phyloP scores from a whole-genome alignment of 2,888 invertebrate species.

The Cheilosia grossa region DNA sequence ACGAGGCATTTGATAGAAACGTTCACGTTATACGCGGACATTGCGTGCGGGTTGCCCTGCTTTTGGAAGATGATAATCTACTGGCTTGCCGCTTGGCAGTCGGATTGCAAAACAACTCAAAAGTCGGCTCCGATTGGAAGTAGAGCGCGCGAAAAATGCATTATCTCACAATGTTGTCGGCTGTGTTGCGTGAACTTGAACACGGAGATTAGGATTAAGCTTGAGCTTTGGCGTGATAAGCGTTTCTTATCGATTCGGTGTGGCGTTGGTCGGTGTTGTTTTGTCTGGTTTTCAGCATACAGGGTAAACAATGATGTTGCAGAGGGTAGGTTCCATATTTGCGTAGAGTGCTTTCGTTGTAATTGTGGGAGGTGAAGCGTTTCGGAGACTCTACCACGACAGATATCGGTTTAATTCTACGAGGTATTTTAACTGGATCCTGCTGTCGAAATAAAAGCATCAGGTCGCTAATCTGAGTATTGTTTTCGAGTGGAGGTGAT shows the following conservation, averaged over 20 bases:
- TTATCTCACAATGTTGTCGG: conserved; percentile 36
- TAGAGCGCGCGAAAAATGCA: conserved; percentile 65
- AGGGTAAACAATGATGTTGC: too few species aligned
- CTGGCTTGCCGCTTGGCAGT: conserved; percentile 35
- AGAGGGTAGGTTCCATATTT: too few species aligned
- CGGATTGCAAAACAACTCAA: conserved; percentile 58
- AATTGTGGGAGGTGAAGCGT: too few species aligned
- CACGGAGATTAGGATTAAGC: conserved; percentile 51
- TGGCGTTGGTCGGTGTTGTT: neutral
- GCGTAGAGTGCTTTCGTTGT: too few species aligned
- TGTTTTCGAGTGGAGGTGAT: too few species aligned
- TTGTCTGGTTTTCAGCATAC: too few species aligned
- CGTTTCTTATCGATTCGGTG: neutral
- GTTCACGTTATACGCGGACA: conserved; percentile 37
- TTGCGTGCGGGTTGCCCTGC: conserved; percentile 37
- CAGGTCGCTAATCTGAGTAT: too few species aligned
- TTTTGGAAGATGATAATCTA: conserved; percentile 27
- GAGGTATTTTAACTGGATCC: too few species aligned
- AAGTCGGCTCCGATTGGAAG: conserved; percentile 30
- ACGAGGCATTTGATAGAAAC: conserved; percentile 5
- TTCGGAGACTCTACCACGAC: too few species aligned
- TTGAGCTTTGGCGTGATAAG: conserved; percentile 34
- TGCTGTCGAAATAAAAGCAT: too few species aligned
- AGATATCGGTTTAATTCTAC: too few species aligned
- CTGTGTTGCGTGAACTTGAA: conserved; percentile 63